Evolutionary conservation across 2,888 invertebrate genomes (phyloP), one percentile per base, ranked within the genome.

Genomic region (Liopterus haemorrhoidalis): DNA sequence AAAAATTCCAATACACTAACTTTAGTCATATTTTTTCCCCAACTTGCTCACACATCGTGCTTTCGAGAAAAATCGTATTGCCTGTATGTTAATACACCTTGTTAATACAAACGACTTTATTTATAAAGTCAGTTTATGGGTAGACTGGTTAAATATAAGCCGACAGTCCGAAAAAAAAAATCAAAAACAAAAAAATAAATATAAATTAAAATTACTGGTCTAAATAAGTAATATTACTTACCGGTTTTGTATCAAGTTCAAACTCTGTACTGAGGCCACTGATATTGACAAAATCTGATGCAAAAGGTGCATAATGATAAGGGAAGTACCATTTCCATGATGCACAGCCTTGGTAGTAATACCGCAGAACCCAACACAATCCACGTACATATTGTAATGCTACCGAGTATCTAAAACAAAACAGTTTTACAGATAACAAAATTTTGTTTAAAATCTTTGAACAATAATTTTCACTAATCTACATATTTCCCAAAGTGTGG

Each of bases 271-370:
- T 83, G 1, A 94, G 71, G 1, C 88, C 86, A 41, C 81, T 79
- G 43, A 99, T 85, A 64, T 94, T 89, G 48, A 90, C 78, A 71
- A 99, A 99, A 73, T 99, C 99, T 0, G 96, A 96, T 3, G 99
- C 99, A 71, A 99, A 99, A 5, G 99, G 99, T 12, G 99, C 97
- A 73, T 99, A 99, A 71, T 99, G 99, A 69, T 94, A 99, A 0
- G 99, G 99, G 70, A 93, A 99, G 72, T 95, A 99, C 99, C 99
- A 99, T 70, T 96, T 91, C 99, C 99, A 99, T 12, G 92, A 93
- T 22, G 94, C 90, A 71, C 97, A 99, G 40, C 99, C 97, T 78
- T 97, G 97, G 71, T 99, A 99, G 71, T 99, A 99, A 71, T 97
- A 99, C 56, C 89, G 82, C 19, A 99, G 72, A 43, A 99, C 99